phyloP scores from a whole-genome alignment of 2,797 vertebrate species.

The Otus scops region DNA sequence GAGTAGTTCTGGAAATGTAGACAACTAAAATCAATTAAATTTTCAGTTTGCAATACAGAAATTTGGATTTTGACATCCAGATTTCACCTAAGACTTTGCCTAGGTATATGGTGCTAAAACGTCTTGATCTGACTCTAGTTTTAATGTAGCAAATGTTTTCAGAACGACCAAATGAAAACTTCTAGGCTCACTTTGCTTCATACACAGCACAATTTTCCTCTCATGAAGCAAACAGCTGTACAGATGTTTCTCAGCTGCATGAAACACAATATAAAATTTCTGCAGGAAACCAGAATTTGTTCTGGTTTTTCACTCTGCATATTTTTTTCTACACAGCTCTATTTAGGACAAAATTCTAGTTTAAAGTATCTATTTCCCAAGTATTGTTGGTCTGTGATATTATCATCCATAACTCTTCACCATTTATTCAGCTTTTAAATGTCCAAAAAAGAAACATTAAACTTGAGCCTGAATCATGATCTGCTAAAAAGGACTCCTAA shows the following conservation, averaged over 20 bases:
- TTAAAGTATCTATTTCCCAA: background rate
- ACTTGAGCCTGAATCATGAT: background rate
- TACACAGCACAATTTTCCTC: background rate
- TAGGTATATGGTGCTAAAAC: background rate
- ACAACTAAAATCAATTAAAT: background rate
- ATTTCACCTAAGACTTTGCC: background rate
- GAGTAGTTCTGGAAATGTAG: background rate
- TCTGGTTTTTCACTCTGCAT: background rate
- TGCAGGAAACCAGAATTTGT: background rate
- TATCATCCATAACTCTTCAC: background rate
- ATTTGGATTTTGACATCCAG: background rate
- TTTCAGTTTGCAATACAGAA: background rate
- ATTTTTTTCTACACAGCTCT: background rate
- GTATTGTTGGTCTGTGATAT: background rate
- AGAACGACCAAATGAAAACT: background rate
- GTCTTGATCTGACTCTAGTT: background rate
- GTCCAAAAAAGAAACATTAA: background rate
- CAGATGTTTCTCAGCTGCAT: background rate
- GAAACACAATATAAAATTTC: slow-evolving; percentile 20
- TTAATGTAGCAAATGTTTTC: background rate
- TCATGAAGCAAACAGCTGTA: background rate
- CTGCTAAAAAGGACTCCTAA: background rate
- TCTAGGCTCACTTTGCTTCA: background rate
- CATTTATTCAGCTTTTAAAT: background rate
- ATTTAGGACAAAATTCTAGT: background rate